Conservation (phyloP, 2,888 invertebrate species). For the Balanococcus diminutus region DNA sequence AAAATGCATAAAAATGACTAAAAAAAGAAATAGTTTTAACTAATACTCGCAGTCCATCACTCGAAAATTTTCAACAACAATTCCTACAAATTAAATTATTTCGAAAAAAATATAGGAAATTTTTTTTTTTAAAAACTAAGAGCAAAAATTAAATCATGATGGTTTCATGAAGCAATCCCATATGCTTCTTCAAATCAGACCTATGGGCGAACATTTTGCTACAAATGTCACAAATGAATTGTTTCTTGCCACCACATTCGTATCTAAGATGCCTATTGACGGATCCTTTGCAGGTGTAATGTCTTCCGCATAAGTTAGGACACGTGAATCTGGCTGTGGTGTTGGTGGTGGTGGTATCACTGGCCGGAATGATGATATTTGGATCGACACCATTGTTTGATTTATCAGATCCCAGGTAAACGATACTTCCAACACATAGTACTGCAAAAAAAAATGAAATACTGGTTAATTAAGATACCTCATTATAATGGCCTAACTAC, state of each 20-base stretch:
- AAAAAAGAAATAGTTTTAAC: no score
- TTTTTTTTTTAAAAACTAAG: not conserved
- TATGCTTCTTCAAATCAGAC: conserved; percentile 56
- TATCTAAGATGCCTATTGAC: conserved; percentile 61
- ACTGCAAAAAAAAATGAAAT: not conserved
- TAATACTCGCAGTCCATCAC: no score
- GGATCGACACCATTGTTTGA: not conserved
- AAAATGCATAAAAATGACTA: no score
- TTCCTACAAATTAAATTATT: no score
- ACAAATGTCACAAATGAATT: conserved; percentile 59
- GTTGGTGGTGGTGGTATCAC: no score
- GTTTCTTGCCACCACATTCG: conserved; percentile 61
- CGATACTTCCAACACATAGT: not conserved
- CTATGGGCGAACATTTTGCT: conserved; percentile 56
- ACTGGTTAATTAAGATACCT: not conserved
- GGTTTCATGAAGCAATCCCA: conserved; percentile 30
- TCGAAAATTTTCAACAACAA: no score
- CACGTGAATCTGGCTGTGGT: conserved; percentile 32
- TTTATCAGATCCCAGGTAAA: not conserved
- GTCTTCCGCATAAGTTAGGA: conserved; percentile 58
- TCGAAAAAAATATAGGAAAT: not conserved
- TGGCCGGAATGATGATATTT: not conserved
- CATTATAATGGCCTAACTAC: no score
- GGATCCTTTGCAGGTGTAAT: conserved; percentile 56
- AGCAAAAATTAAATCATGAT: not conserved